These are phyloP conservation scores for Corydoras maculifer DNA, from an alignment of 2,113 vertebrate genomes.

Conservation along the genomic window DNA sequence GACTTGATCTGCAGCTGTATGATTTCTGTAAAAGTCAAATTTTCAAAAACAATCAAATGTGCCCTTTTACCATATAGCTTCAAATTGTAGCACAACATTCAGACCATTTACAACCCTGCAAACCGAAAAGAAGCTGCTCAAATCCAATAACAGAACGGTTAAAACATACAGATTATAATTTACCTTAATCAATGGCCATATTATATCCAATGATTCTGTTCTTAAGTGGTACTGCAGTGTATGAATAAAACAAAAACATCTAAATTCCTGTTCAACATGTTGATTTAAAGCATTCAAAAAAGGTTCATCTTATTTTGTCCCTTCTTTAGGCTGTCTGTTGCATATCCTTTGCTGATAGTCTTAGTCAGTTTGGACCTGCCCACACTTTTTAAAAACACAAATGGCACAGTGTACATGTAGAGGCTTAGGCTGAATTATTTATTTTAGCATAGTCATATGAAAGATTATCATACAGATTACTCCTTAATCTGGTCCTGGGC, in stretches of 20 bases:
- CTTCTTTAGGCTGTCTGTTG: constrained; percentile 1
- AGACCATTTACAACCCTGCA: too few relatives aligned
- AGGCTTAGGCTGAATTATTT: constrained; percentile 34
- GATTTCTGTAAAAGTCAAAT: not conserved
- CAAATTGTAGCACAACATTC: too few relatives aligned
- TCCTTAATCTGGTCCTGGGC: constrained; percentile 50
- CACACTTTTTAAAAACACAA: constrained; percentile 49
- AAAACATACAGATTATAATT: too few relatives aligned
- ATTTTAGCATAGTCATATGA: constrained; percentile 47
- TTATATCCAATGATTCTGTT: too few relatives aligned
- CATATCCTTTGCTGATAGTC: not conserved
- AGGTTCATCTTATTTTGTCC: not conserved
- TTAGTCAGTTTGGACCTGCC: not conserved
- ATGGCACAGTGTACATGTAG: constrained; percentile 53
- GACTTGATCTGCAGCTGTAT: constrained; percentile 47
- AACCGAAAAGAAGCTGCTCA: too few relatives aligned
- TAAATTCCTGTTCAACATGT: too few relatives aligned
- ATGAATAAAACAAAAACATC: too few relatives aligned
- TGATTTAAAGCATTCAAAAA: not conserved
- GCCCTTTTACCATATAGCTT: too few relatives aligned
- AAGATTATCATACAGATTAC: constrained; percentile 51
- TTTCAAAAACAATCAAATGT: too few relatives aligned
- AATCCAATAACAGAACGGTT: too few relatives aligned
- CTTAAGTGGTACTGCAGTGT: too few relatives aligned
- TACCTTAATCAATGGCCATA: too few relatives aligned